Evolutionary conservation across 2,888 invertebrate genomes (phyloP).

Genomic region (Agriotes lineatus): DNA sequence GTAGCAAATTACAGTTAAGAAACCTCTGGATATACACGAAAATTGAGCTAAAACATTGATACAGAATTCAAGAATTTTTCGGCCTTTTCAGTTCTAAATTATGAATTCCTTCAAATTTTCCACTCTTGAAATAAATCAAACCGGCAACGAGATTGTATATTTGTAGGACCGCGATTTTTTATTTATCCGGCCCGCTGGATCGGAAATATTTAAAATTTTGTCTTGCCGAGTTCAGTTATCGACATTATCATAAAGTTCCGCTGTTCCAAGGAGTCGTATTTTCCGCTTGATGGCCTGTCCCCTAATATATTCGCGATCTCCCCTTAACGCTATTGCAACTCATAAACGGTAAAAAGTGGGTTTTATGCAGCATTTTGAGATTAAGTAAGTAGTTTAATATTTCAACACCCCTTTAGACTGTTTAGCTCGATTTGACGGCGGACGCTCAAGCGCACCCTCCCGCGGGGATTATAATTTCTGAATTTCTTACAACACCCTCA

Average conservation of each 20-base stretch:
- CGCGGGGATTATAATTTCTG: conserved; percentile 2
- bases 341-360: neutral
- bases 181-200: neutral
- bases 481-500: conserved; percentile 2
- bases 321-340: neutral
- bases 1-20: conserved; percentile 14
- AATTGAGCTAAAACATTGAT: neutral
- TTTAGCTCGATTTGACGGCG: conserved; percentile 13
- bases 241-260: no score
- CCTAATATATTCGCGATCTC: neutral
- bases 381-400: conserved; percentile 14
- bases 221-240: no score
- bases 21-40: no score
- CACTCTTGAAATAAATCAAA: no score
- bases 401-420: conserved; percentile 12
- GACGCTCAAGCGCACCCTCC: neutral
- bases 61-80: neutral
- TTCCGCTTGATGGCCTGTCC: neutral
- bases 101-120: no score
- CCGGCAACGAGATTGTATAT: no score
- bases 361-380: conserved; percentile 7
- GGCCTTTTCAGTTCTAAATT: no score
- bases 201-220: no score
- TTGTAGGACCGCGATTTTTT: no score
- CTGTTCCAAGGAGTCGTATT: no score